A percentile compares a stretch with the other conserved stretches of the same genome.
These are phyloP conservation scores for Crotalus horridus DNA, from an alignment of 2,113 vertebrate species.

Conservation along the genomic window DNA sequence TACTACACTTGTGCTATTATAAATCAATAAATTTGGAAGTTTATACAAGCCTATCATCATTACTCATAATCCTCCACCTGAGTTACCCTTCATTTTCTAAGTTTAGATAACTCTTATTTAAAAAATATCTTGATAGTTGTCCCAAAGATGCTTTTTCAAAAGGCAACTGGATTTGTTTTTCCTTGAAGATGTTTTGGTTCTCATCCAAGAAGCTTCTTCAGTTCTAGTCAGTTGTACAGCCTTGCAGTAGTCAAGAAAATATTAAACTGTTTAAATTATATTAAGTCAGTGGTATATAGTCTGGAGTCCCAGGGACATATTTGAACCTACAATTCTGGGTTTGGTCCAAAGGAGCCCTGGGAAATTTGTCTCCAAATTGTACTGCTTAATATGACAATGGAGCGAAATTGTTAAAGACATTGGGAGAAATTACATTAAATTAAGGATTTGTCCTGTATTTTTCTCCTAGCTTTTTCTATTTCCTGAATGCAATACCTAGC, in stretches of 20 bases:
- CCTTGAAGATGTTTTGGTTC: neutral
- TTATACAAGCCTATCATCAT: neutral
- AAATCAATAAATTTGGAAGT: neutral
- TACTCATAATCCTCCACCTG: neutral
- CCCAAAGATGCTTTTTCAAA: neutral
- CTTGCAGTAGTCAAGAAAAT: neutral
- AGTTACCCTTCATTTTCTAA: neutral
- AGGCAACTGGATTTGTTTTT: neutral
- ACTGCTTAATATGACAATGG: neutral
- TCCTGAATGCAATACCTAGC: neutral
- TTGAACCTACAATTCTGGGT: neutral
- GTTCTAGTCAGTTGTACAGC: neutral
- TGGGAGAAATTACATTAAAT: neutral
- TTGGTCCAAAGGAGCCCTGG: neutral
- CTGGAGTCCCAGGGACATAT: neutral
- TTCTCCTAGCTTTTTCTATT: neutral
- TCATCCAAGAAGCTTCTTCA: neutral
- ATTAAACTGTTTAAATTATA: neutral
- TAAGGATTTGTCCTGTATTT: neutral
- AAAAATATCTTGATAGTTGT: neutral
- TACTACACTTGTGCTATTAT: neutral
- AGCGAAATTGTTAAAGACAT: neutral
- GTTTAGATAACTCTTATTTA: neutral
- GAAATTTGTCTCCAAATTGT: neutral
- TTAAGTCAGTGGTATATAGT: neutral